Base-by-base conservation (phyloP, 1,140 invertebrate genomes). In the Drosophila miranda region DNA sequence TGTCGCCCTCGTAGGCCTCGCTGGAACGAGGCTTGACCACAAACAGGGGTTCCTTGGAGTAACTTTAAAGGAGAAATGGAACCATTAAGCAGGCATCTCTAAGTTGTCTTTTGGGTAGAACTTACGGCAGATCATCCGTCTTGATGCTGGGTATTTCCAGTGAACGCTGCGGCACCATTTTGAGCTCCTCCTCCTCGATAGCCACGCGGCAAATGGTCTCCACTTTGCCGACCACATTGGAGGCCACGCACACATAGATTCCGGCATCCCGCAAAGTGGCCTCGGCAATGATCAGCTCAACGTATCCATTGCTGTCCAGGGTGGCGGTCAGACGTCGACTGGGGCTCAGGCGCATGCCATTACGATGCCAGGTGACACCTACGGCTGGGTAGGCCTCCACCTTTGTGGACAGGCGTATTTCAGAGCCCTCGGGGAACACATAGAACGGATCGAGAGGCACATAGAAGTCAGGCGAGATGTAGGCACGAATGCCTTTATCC, bases 221-320 rank as follows among this genome's bases (percentile, higher is more conserved):
- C 4, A 94, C 93, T 80, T 94, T 92, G 28, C 98, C 98, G 5
- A 98, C 94, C 69, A 95, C 95, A 91, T 99, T 99, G 6, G 94
- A 94, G 2, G 97, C 97, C 0, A 94, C 94, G 71, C 97, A 98
- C 0, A 94, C 95, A 90, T 99, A 99, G n/a, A 95, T 92, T 11
- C 97, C 98, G 3, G 94, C 94, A 90, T 99, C 98, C 21, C 94
- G 90, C 1, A 81, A 46, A 0, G 93, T 94, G 0, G 95, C 92
- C 19, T 93, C 92, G 6, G 93, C 93, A 51, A 98, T 92, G 3
- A 94, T 93, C 5, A 98, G 91, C 78, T 96, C 95, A 3, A 96
- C 94, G 19, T 93, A 93, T 0, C 97, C 97, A 71, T 98, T 97
- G 43, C 94, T 93, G 68, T 95, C 94, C 41, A 96, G 91, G 0